Evolutionary conservation across 1,140 invertebrate genomes (phyloP).

Genomic region (Drosophila sucinea): DNA sequence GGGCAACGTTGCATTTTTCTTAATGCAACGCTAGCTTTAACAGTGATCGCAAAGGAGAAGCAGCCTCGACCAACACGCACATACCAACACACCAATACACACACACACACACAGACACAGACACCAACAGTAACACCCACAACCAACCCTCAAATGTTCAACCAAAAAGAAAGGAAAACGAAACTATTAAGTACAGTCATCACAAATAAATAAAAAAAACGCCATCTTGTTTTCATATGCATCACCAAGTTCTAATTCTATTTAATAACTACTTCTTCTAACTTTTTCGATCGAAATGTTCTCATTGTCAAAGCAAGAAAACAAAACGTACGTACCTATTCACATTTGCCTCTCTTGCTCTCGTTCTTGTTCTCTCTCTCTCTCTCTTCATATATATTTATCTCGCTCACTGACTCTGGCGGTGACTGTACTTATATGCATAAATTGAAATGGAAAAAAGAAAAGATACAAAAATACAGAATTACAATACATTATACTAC

Average conservation of each 20-base stretch:
- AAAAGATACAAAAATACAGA: neutral
- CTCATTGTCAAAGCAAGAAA: neutral
- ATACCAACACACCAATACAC: conserved; percentile 19
- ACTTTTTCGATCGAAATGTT: neutral
- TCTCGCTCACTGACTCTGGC: neutral
- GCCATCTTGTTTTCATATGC: conserved; percentile 10
- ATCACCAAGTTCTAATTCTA: conserved; percentile 13
- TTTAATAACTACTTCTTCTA: neutral
- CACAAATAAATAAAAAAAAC: conserved; percentile 19
- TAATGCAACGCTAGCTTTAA: neutral
- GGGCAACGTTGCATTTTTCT: neutral
- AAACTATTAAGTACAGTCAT: conserved; percentile 20
- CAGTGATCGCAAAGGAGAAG: neutral
- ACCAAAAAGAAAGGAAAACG: neutral
- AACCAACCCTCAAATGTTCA: neutral
- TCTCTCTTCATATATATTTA: neutral
- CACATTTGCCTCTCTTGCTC: neutral
- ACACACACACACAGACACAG: conserved; percentile 15
- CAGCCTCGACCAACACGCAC: conserved; percentile 16
- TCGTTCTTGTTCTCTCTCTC: neutral
- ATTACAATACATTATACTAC: conserved; percentile 16
- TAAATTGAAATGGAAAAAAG: neutral
- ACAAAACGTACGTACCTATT: neutral
- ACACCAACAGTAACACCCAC: conserved; percentile 18
- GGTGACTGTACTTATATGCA: conserved; percentile 2